These are phyloP conservation scores for Halocynthia roretzi DNA, from an alignment of 23 tunicate species.

Conservation along the genomic window DNA sequence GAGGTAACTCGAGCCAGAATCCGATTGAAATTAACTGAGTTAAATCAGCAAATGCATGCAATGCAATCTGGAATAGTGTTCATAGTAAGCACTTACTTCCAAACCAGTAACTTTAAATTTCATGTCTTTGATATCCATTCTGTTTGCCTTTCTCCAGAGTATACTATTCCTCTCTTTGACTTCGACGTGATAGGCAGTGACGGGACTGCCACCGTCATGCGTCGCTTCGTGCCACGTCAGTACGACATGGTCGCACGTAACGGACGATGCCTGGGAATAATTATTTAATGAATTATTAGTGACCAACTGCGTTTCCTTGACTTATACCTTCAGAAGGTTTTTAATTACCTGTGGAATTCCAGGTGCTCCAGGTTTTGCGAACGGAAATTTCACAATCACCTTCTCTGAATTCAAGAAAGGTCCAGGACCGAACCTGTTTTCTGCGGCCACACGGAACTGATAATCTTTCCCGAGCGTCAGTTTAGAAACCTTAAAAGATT, in stretches of 20 bases:
- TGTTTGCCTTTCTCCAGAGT: conserved; percentile 68
- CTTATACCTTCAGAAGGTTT: background rate
- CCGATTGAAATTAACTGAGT: no score
- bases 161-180: conserved; percentile 81
- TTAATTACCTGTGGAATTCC: conserved; percentile 41
- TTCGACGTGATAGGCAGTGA: conserved; percentile 78
- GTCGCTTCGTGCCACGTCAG: conserved; percentile 82
- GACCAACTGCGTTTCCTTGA: background rate
- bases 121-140: conserved; percentile 54
- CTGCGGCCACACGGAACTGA: conserved; percentile 91
- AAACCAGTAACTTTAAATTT: conserved; percentile 64
- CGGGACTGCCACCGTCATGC: conserved; percentile 73
- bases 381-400: conserved; percentile 81
- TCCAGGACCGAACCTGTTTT: conserved; percentile 76
- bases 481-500: conserved; percentile 17
- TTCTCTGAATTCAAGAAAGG: conserved; percentile 57
- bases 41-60: no score
- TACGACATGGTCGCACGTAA: conserved; percentile 52
- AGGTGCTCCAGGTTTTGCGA: conserved; percentile 87
- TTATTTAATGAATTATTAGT: background rate
- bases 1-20: no score
- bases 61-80: no score
- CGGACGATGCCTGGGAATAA: conserved; percentile 12
- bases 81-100: conserved; percentile 15
- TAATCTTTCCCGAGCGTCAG: conserved; percentile 70